phyloP scores from a whole-genome alignment of 2,113 vertebrate species.

The Heteronetta atricapilla region DNA sequence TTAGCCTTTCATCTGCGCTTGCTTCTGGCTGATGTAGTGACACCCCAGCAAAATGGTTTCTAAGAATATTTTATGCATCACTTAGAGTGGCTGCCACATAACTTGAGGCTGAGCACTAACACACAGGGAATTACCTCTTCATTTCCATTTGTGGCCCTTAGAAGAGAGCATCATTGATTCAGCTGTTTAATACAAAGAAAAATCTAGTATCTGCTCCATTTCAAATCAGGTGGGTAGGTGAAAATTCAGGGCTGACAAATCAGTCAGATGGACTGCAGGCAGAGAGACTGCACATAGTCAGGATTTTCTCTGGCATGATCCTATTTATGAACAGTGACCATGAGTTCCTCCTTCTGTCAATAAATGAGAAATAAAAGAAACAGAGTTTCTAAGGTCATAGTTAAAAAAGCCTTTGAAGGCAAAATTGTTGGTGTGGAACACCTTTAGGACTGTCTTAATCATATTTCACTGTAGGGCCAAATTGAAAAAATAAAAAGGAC shows the following conservation, averaged over 20 bases:
- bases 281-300: not conserved
- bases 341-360: slow-evolving; percentile 15
- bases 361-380: not conserved
- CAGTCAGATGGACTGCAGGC: not conserved
- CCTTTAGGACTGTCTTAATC: not conserved
- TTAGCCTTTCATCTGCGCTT: slow-evolving; percentile 1
- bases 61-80: not conserved
- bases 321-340: not conserved
- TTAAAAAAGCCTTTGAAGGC: slow-evolving; percentile 27
- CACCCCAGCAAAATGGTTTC: not conserved
- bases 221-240: not conserved
- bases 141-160: not conserved
- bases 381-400: not conserved
- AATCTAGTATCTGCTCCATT: not conserved
- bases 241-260: slow-evolving; percentile 28
- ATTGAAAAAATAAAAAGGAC: not conserved
- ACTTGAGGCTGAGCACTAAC: not conserved
- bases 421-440: slow-evolving; percentile 42
- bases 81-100: not conserved
- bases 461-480: not conserved
- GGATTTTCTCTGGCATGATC: slow-evolving; percentile 4
- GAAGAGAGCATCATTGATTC: not conserved
- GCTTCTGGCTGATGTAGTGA: not conserved
- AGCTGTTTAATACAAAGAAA: not conserved
- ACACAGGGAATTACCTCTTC: not conserved